Percentiles rank a stretch among this genome's conserved stretches.
These are phyloP conservation scores for Stichodactyla helianthus DNA, from an alignment of 64 coral and sea anemone genomes.

Conservation along the genomic window DNA sequence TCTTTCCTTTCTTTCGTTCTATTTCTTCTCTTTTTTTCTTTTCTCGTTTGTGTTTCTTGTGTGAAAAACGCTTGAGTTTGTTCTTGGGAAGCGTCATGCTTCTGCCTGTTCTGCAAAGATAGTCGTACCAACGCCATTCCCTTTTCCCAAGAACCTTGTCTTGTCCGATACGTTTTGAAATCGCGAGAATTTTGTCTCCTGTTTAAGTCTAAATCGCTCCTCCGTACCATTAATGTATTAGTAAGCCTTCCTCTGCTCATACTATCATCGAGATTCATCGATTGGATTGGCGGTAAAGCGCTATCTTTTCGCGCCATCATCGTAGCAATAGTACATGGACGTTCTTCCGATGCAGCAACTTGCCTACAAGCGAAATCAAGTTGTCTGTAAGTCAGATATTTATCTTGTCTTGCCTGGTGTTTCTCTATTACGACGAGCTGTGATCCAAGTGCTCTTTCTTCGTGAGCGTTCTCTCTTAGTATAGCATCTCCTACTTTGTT, in stretches of 20 bases:
- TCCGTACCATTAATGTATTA: not conserved
- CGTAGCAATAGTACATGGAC: slow-evolving; percentile 47
- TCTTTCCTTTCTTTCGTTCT: not conserved
- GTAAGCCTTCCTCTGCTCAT: not conserved
- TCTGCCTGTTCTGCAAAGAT: slow-evolving; percentile 57
- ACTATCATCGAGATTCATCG: not conserved
- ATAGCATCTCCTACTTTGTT: slow-evolving; percentile 82
- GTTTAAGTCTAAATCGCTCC: not conserved
- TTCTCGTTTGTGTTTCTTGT: not conserved
- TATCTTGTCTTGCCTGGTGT: slow-evolving; percentile 72
- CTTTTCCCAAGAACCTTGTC: slow-evolving; percentile 64
- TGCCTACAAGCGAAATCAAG: slow-evolving; percentile 74
- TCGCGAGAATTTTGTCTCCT: not conserved
- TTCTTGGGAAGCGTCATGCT: not conserved
- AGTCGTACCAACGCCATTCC: slow-evolving; percentile 61
- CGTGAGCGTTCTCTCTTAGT: slow-evolving; percentile 77
- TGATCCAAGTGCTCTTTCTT: slow-evolving; percentile 73
- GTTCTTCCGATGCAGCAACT: slow-evolving; percentile 68
- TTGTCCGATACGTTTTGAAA: not conserved
- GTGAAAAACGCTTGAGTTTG: slow-evolving; percentile 23
- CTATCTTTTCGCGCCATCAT: not conserved
- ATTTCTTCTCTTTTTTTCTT: not conserved
- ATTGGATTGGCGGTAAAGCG: slow-evolving; percentile 47
- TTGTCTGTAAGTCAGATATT: slow-evolving; percentile 85
- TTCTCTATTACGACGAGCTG: slow-evolving; percentile 43